These are phyloP conservation scores for Epiblema foenella DNA, from an alignment of 2,888 invertebrate genomes.

Conservation along the genomic window DNA sequence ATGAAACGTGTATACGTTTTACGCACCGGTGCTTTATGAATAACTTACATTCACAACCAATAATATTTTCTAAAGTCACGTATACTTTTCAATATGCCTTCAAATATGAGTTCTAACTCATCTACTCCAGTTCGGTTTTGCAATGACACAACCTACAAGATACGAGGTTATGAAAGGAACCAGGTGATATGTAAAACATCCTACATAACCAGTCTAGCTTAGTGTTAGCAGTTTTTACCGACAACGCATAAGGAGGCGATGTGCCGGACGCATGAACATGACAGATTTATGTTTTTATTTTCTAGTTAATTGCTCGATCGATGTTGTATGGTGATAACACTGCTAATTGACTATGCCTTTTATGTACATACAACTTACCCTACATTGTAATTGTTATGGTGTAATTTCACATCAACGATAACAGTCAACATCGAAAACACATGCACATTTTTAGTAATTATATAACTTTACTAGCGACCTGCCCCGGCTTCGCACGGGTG, in stretches of 20 bases:
- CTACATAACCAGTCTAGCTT: conserved; percentile 45
- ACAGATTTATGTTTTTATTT: conserved; percentile 20
- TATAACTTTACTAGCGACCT: no score
- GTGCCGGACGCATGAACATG: conserved; percentile 15
- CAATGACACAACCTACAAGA: neutral
- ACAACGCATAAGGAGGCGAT: conserved; percentile 19
- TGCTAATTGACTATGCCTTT: neutral
- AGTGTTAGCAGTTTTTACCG: conserved; percentile 35
- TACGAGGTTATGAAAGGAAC: neutral
- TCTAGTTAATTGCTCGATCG: conserved; percentile 1
- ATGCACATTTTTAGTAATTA: no score
- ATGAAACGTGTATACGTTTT: conserved; percentile 15
- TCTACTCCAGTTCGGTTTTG: neutral
- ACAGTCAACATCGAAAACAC: no score
- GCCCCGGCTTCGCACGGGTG: no score
- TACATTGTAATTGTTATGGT: no score
- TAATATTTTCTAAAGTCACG: neutral
- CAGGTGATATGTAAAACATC: conserved; percentile 44
- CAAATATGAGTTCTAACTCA: neutral
- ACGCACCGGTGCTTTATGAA: conserved; percentile 7
- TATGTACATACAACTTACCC: no score
- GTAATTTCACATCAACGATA: no score
- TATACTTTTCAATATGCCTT: neutral
- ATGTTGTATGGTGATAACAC: neutral
- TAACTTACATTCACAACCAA: conserved; percentile 4